These are phyloP conservation scores for Tetropium fuscum DNA, from an alignment of 2,888 invertebrate genomes.

Conservation along the genomic window DNA sequence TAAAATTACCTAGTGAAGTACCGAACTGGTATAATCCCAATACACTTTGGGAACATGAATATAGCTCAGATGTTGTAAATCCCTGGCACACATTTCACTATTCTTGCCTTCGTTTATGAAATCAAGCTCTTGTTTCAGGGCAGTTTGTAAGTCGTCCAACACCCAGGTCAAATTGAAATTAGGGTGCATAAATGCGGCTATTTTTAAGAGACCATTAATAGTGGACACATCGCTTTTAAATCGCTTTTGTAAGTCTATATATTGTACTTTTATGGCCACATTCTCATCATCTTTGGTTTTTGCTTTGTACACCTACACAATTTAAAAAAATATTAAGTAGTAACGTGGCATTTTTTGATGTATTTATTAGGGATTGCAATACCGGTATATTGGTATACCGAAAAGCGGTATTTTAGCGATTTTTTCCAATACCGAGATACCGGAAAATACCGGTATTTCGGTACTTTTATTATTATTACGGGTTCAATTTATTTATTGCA, in stretches of 20 bases:
- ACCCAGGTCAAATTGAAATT: constrained; percentile 82
- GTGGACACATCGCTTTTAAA: constrained; percentile 78
- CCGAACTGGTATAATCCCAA: constrained; percentile 73
- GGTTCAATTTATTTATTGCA: no score
- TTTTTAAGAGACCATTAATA: constrained; percentile 72
- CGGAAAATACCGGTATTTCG: no score
- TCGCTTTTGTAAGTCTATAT: constrained; percentile 77
- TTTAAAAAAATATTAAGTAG: constrained; percentile 11
- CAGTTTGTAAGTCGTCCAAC: constrained; percentile 73
- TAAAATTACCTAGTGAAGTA: constrained; percentile 54
- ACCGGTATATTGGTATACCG: no score
- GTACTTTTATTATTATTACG: no score
- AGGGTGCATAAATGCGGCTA: constrained; percentile 76
- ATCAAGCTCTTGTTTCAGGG: constrained; percentile 76
- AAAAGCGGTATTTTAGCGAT: no score
- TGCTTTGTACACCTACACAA: constrained; percentile 72
- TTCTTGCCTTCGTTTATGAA: constrained; percentile 79
- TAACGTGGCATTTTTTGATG: no score
- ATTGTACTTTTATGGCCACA: constrained; percentile 83
- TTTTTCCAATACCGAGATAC: no score
- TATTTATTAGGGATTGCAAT: no score
- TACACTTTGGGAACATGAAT: constrained; percentile 76
- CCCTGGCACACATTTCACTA: constrained; percentile 75
- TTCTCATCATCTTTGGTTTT: constrained; percentile 71
- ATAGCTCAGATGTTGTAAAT: constrained; percentile 72